A percentile compares a stretch with the other conserved stretches of the same genome.
phyloP scores from a whole-genome alignment of 1,140 invertebrate species.

The Scaptomyza graminum region DNA sequence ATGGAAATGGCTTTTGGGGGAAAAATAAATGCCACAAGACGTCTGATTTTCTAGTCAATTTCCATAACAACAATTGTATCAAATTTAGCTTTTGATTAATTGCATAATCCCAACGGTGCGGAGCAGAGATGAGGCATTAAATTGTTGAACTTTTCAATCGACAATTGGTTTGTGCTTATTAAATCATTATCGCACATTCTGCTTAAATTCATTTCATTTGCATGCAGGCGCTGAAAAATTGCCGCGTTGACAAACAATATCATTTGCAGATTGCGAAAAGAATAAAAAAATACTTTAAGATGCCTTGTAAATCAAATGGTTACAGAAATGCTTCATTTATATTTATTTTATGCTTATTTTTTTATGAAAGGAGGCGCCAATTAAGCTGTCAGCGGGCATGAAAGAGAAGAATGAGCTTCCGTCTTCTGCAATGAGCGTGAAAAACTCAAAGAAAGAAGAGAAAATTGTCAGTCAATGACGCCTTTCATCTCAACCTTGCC shows the following conservation, averaged over 20 bases:
- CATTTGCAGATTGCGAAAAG: slow-evolving; percentile 57
- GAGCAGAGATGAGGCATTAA: neutral
- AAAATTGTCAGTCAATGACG: slow-evolving; percentile 43
- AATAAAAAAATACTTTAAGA: slow-evolving; percentile 22
- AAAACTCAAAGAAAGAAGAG: slow-evolving; percentile 47
- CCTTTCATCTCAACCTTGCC: slow-evolving; percentile 13
- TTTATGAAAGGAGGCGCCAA: slow-evolving; percentile 49
- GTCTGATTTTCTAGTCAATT: slow-evolving; percentile 48
- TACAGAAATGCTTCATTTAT: slow-evolving; percentile 45
- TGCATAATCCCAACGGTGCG: slow-evolving; percentile 38
- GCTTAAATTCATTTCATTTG: too few relatives aligned
- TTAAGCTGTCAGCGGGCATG: slow-evolving; percentile 69
- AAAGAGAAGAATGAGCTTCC: slow-evolving; percentile 32
- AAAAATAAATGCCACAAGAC: neutral
- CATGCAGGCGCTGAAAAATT: too few relatives aligned
- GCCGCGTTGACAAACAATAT: too few relatives aligned
- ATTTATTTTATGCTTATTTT: slow-evolving; percentile 28
- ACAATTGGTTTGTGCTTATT: slow-evolving; percentile 57
- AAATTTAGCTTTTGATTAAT: slow-evolving; percentile 61
- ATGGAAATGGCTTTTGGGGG: slow-evolving; percentile 19
- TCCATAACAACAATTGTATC: slow-evolving; percentile 28
- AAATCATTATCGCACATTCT: slow-evolving; percentile 49
- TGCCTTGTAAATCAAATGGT: slow-evolving; percentile 73
- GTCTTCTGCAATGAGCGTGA: slow-evolving; percentile 48
- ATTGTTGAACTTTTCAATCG: slow-evolving; percentile 51